Evolutionary conservation across 2,113 vertebrate species (phyloP), one percentile per base, ranked within the genome.

Genomic region (Bubalus kerabau): DNA sequence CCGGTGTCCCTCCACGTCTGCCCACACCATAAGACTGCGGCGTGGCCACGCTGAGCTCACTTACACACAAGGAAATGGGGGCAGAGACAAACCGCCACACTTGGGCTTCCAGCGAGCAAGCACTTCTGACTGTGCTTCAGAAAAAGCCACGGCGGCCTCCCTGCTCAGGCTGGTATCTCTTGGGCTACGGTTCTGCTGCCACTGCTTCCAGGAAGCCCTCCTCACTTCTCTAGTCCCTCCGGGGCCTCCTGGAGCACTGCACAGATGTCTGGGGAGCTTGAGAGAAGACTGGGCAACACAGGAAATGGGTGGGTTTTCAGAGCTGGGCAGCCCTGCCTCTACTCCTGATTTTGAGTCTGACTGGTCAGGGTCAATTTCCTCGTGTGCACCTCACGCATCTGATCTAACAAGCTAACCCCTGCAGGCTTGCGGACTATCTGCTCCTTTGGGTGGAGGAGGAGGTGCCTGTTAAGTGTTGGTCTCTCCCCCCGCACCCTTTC

Each of bases 371-470:
- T 21, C 54, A 28, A 17, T 1, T n/a, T 50, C 12, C n/a, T 56
- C 46, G 0, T 48, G 32, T 13, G 59, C 5, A 9, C 14, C 74
- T n/a, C 40, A 28, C 0, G 9, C 1, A 40, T 52, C n/a, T 48
- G 21, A 46, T 26, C 83, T 30, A 48, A 1, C n/a, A 6, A 67
- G 46, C 54, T 43, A 21, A 46, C 12, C 43, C 17, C 26, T 62
- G 14, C 0, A 40, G 15, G 76, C 12, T 9, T 57, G 17, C 0
- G 21, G 19, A 64, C 12, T 14, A 46, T 43, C 32, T 9, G 80
- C 24, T n/a, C 36, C 16, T 0, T 3, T 1, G 4, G 2, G 11
- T 10, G 4, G 28, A 52, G 21, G 3, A 32, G 32, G 12, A n/a
- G 32, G 43, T 24, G 14, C 26, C 32, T 28, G 32, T 13, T 56